Conservation (phyloP, 2,888 invertebrate genomes). For the Trileptium ribeirensis region DNA sequence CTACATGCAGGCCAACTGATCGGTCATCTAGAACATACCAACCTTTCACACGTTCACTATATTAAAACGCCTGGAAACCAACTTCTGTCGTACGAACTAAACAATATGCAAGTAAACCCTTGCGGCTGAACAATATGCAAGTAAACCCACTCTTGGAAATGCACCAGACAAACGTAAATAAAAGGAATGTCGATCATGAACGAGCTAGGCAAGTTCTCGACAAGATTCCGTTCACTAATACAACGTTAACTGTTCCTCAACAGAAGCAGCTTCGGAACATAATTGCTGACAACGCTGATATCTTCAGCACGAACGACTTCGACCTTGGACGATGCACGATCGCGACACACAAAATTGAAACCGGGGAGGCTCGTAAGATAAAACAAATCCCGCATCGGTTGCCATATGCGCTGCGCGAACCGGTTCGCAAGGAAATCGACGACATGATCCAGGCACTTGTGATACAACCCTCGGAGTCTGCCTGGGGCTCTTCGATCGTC, state of each 20-base stretch:
- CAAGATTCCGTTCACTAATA: too few species aligned
- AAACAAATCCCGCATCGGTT: background rate
- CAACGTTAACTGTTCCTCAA: background rate
- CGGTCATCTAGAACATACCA: too few species aligned
- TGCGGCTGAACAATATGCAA: too few species aligned
- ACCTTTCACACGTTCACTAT: too few species aligned
- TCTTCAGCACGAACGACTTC: conserved; percentile 8
- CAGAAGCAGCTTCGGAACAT: background rate
- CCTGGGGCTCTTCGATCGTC: background rate
- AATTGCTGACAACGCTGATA: background rate
- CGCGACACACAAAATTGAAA: background rate
- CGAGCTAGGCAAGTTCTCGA: too few species aligned
- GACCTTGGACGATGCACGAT: background rate
- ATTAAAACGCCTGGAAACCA: too few species aligned
- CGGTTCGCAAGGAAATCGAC: background rate
- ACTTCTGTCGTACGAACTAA: too few species aligned
- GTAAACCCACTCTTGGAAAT: too few species aligned
- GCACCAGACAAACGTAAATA: too few species aligned
- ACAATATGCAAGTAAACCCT: too few species aligned
- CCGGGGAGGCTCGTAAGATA: background rate
- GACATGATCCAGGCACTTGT: background rate
- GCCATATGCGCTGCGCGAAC: background rate
- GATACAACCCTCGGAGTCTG: background rate
- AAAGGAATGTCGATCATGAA: too few species aligned
- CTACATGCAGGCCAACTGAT: too few species aligned